Percentiles rank a stretch among this genome's conserved stretches.
These are phyloP conservation scores for Ariopsis seemanni DNA, from an alignment of 2,113 vertebrate species.

Conservation along the genomic window DNA sequence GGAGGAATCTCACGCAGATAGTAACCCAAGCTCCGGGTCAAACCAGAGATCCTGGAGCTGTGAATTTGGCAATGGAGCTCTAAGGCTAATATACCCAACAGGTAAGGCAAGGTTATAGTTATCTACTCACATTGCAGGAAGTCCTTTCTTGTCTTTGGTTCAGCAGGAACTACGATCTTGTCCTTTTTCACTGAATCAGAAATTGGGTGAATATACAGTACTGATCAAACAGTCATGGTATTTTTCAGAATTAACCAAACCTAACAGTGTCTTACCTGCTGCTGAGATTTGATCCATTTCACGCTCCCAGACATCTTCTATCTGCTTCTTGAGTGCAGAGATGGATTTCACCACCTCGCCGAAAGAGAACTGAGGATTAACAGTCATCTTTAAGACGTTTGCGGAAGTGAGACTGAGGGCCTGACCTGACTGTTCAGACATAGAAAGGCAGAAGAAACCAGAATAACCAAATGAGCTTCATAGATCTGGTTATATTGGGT, in stretches of 20 bases:
- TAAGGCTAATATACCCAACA: too few species aligned
- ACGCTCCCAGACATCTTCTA: slow-evolving; percentile 11
- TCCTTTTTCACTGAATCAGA: slow-evolving; percentile 33
- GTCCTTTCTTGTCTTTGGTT: slow-evolving; percentile 38
- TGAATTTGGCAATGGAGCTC: not conserved
- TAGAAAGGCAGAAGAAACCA: not conserved
- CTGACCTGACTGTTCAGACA: slow-evolving; percentile 19
- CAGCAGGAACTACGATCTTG: slow-evolving; percentile 27
- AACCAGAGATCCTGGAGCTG: not conserved
- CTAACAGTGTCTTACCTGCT: not conserved
- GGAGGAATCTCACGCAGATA: not conserved
- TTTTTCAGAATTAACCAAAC: not conserved
- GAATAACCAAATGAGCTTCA: not conserved
- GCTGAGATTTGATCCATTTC: slow-evolving; percentile 14
- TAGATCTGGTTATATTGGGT: not conserved
- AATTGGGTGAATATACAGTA: not conserved
- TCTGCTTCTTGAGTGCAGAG: slow-evolving; percentile 12
- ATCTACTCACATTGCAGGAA: slow-evolving; percentile 44
- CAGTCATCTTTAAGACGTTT: not conserved
- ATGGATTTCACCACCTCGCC: slow-evolving; percentile 42
- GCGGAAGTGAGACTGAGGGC: not conserved
- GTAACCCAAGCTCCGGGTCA: not conserved
- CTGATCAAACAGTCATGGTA: not conserved
- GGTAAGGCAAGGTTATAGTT: not conserved
- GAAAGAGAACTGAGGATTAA: slow-evolving; percentile 41